A percentile compares a stretch with the other conserved stretches of the same genome.
These are phyloP conservation scores for Andricus grossulariae DNA, from an alignment of 1,140 invertebrate species.

Conservation along the genomic window DNA sequence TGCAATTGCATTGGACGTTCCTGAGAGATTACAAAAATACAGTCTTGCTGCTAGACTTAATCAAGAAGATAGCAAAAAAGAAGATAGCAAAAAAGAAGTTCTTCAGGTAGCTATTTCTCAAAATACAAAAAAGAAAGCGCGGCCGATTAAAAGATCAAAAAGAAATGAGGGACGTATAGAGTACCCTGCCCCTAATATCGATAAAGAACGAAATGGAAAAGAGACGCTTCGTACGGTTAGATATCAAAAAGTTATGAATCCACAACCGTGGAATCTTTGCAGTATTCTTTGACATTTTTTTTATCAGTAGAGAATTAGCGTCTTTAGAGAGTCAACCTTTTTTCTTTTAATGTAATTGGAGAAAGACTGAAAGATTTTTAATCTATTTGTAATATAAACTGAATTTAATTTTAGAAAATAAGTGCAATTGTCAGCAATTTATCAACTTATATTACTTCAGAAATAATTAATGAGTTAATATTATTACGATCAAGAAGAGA, in stretches of 20 bases:
- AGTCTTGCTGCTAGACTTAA: not conserved
- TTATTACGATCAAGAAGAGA: too few species aligned
- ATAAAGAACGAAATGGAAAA: not conserved
- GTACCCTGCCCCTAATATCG: not conserved
- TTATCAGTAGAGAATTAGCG: not conserved
- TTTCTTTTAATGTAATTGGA: too few species aligned
- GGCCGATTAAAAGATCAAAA: not conserved
- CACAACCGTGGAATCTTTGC: not conserved
- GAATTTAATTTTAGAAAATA: slow-evolving; percentile 38
- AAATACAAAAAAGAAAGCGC: not conserved
- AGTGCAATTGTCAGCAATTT: too few species aligned
- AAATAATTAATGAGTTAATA: too few species aligned
- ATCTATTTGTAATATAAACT: too few species aligned
- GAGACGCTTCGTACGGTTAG: too few species aligned
- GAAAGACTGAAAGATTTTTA: too few species aligned
- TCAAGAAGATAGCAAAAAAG: not conserved
- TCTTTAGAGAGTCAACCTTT: too few species aligned
- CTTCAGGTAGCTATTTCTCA: not conserved
- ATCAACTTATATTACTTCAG: too few species aligned
- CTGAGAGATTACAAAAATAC: slow-evolving; percentile 68
- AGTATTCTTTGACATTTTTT: not conserved
- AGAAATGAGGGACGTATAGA: not conserved
- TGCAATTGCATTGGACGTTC: slow-evolving; percentile 66
- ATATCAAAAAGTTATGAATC: not conserved
- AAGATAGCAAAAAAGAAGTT: not conserved